Evolutionary conservation across 2,888 invertebrate species (phyloP).

Genomic region (Trisateles emortualis): DNA sequence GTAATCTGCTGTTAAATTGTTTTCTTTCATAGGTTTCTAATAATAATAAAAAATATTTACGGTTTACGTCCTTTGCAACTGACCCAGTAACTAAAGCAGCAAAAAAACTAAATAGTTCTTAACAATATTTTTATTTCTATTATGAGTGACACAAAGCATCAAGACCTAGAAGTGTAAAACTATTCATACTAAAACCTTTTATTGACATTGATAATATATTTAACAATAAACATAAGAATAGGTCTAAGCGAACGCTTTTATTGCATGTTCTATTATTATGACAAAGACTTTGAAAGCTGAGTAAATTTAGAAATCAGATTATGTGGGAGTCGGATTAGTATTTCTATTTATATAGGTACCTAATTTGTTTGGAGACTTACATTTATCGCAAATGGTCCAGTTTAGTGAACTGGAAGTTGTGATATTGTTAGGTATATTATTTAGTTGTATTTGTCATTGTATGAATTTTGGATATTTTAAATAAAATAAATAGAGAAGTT

Average conservation of each 20-base stretch:
- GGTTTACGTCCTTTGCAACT: too few species aligned
- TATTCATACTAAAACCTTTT: slow-evolving; percentile 24
- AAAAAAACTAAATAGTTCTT: background rate
- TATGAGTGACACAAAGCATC: background rate
- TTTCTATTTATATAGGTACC: background rate
- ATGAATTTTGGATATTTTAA: too few species aligned
- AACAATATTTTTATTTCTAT: background rate
- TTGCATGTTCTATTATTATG: background rate
- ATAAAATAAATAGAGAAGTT: too few species aligned
- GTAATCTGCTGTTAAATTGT: too few species aligned
- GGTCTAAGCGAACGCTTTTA: slow-evolving; percentile 20
- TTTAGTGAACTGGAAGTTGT: background rate
- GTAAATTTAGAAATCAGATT: slow-evolving; percentile 21
- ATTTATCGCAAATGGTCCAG: background rate
- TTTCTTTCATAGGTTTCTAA: too few species aligned
- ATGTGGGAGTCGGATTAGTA: background rate
- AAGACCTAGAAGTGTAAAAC: background rate
- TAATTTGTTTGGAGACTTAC: background rate
- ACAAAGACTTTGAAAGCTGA: slow-evolving; percentile 17
- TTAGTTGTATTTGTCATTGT: too few species aligned
- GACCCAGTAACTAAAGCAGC: too few species aligned
- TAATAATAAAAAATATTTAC: too few species aligned
- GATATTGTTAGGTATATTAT: background rate
- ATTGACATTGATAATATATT: slow-evolving; percentile 22
- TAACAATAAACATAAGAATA: slow-evolving; percentile 16